Evolutionary conservation across 2,113 vertebrate species (phyloP).

Genomic region (Actinemys pallida): DNA sequence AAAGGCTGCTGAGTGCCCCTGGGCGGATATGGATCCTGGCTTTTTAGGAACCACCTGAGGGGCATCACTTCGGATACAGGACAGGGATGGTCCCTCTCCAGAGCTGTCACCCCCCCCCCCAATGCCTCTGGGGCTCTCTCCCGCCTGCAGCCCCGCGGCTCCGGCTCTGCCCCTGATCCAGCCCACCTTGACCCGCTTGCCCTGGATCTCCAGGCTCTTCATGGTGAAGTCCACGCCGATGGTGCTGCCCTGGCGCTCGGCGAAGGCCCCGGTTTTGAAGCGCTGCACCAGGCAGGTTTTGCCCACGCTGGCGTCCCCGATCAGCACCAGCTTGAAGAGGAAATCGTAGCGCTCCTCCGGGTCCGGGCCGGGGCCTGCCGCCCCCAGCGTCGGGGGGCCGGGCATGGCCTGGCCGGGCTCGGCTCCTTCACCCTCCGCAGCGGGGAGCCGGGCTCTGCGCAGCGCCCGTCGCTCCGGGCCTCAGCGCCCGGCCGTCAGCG

Average conservation of each 20-base stretch:
- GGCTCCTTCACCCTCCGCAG: neutral
- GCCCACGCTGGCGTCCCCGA: constrained; percentile 89
- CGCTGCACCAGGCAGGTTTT: constrained; percentile 91
- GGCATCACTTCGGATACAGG: neutral
- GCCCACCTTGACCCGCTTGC: constrained; percentile 88
- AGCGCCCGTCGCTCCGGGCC: neutral
- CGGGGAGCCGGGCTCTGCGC: constrained; percentile 35
- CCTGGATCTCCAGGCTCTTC: constrained; percentile 89
- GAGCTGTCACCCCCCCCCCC: too few species aligned
- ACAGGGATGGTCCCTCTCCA: neutral
- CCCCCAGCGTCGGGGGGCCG: constrained; percentile 8
- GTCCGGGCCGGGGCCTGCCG: constrained; percentile 69
- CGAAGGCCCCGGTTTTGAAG: constrained; percentile 87
- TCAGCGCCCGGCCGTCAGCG: neutral
- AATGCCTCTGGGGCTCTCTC: too few species aligned
- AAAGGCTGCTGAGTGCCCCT: neutral
- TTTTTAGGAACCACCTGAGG: too few species aligned
- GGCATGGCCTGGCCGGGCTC: neutral
- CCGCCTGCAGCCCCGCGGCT: too few species aligned
- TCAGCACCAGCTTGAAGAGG: constrained; percentile 89
- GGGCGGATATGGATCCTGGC: neutral
- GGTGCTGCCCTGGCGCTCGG: constrained; percentile 88
- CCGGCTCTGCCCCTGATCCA: neutral
- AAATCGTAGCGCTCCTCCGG: constrained; percentile 86
- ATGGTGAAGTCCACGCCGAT: constrained; percentile 92